These are phyloP conservation scores for Hirudinaria manillensis DNA, from an alignment of 2,888 invertebrate species.

Conservation along the genomic window DNA sequence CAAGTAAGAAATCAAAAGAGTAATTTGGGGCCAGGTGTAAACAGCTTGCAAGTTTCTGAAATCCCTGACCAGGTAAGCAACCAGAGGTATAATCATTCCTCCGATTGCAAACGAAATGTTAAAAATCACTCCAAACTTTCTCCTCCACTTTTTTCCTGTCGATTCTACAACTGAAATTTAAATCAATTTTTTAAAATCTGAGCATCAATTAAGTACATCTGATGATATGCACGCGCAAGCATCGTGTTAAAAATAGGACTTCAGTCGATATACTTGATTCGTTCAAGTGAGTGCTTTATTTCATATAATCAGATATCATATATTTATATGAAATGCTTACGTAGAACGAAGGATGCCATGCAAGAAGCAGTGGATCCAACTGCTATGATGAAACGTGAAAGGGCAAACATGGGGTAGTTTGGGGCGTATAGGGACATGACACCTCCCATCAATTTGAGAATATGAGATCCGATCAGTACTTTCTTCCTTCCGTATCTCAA, in stretches of 20 bases:
- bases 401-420: constrained; percentile 31
- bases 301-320: too few species aligned
- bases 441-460: constrained; percentile 33
- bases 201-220: not conserved
- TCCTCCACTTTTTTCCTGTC: constrained; percentile 29
- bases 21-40: constrained; percentile 37
- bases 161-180: constrained; percentile 35
- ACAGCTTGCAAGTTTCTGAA: constrained; percentile 31
- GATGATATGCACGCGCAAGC: not conserved
- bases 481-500: constrained; percentile 37
- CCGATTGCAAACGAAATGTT: constrained; percentile 31
- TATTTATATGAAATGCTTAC: too few species aligned
- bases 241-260: not conserved
- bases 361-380: constrained; percentile 34
- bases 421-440: constrained; percentile 33
- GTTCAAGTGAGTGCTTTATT: too few species aligned
- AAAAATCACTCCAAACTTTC: constrained; percentile 27
- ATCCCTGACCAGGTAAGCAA: constrained; percentile 37
- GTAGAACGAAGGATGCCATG: constrained; percentile 35
- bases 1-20: constrained; percentile 32
- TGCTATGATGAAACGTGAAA: constrained; percentile 36
- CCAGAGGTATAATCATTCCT: constrained; percentile 31
- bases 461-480: constrained; percentile 23
- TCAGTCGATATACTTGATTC: too few species aligned
- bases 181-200: not conserved